Percentiles rank a stretch among this genome's conserved stretches.
These are phyloP conservation scores for Asobara japonica DNA, from an alignment of 1,140 invertebrate genomes.

Conservation along the genomic window DNA sequence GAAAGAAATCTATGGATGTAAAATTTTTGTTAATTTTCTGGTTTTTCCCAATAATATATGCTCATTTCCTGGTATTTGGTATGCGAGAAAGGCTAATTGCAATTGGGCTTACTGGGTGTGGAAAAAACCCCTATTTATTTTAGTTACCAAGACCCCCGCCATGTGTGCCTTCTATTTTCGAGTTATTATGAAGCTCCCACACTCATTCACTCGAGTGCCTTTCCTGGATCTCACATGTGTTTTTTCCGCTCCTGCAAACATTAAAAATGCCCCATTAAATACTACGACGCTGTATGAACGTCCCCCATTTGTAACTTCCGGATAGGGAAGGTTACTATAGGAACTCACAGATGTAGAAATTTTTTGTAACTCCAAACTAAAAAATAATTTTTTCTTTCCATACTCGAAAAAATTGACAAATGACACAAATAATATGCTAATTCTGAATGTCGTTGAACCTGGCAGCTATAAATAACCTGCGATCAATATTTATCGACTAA, in stretches of 20 bases:
- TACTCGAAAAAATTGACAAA: too few species aligned
- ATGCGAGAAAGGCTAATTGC: not conserved
- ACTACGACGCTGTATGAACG: too few species aligned
- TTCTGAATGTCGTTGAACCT: constrained; percentile 13
- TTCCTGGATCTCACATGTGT: not conserved
- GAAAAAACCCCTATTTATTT: not conserved
- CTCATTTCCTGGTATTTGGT: not conserved
- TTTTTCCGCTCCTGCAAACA: not conserved
- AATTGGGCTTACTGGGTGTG: not conserved
- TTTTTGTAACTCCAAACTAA: too few species aligned
- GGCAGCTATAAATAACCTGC: not conserved
- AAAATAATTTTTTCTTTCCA: too few species aligned
- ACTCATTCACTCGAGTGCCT: constrained; percentile 9
- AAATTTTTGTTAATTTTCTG: too few species aligned
- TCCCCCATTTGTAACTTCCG: too few species aligned
- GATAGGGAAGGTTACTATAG: too few species aligned
- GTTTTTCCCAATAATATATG: not conserved
- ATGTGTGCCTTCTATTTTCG: constrained; percentile 9
- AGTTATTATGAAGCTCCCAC: constrained; percentile 9
- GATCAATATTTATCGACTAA: constrained; percentile 23
- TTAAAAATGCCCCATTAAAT: too few species aligned
- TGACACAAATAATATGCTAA: not conserved
- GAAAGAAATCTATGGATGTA: too few species aligned
- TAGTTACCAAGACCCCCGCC: constrained; percentile 2
- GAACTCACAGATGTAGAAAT: too few species aligned